phyloP scores from a whole-genome alignment of 2,797 vertebrate species.

The Sebastes trivittatus region DNA sequence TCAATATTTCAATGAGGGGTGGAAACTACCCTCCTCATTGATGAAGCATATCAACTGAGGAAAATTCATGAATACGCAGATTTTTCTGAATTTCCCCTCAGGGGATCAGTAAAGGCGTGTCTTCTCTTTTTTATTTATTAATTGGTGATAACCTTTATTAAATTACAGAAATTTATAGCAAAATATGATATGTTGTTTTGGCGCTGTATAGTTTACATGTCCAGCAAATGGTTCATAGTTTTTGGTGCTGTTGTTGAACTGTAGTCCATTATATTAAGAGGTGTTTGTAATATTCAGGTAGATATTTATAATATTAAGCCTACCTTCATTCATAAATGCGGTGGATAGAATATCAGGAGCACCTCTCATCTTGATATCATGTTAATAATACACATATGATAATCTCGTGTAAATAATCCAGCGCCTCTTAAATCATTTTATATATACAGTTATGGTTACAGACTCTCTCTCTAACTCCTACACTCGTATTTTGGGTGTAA shows the following conservation, averaged over 20 bases:
- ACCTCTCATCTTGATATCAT: background rate
- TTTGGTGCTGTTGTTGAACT: background rate
- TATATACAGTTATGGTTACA: too few relatives aligned
- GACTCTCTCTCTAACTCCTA: too few relatives aligned
- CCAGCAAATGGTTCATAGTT: background rate
- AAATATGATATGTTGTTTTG: background rate
- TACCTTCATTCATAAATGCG: background rate
- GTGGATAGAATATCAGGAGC: background rate
- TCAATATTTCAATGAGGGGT: slow-evolving; percentile 29
- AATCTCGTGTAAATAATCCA: too few relatives aligned
- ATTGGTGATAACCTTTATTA: background rate
- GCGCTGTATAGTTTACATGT: background rate
- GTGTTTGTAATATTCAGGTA: background rate
- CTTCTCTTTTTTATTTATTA: background rate
- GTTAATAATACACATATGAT: too few relatives aligned
- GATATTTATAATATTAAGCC: background rate
- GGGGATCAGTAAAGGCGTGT: background rate
- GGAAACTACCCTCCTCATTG: background rate
- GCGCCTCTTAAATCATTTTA: too few relatives aligned
- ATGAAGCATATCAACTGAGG: background rate
- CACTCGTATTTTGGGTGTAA: too few relatives aligned
- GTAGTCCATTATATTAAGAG: background rate
- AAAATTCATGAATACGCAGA: background rate
- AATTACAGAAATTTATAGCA: background rate
- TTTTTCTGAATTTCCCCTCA: background rate